Conservation (phyloP, 2,113 vertebrate genomes). For the Merops nubicus region DNA sequence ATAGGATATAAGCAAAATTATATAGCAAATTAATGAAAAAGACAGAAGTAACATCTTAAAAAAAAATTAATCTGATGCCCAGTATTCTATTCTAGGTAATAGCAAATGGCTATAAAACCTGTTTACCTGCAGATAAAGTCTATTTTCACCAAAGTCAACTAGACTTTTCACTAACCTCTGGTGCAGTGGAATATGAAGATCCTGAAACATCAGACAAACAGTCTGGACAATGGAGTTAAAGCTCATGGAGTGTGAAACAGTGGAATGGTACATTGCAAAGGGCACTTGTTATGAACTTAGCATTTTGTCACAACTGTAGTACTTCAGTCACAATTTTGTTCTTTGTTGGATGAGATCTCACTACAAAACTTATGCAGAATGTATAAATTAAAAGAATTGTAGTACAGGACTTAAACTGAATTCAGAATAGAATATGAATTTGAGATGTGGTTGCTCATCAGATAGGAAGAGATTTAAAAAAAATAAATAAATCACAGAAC, state of each 20-base stretch:
- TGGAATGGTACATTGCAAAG: background rate
- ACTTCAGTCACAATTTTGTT: background rate
- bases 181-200: background rate
- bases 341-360: background rate
- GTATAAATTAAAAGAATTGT: background rate
- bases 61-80: background rate
- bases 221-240: background rate
- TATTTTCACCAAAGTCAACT: background rate
- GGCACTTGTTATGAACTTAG: background rate
- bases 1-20: background rate
- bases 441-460: background rate
- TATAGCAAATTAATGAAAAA: background rate
- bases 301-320: background rate
- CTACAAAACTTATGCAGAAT: background rate
- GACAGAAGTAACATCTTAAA: background rate
- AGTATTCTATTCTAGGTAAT: background rate
- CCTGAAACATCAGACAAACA: background rate
- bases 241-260: background rate
- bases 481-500: background rate
- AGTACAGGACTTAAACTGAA: background rate
- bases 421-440: background rate
- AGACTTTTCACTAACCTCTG: background rate
- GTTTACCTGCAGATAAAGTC: background rate
- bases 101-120: background rate
- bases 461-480: background rate